Base-by-base conservation (phyloP, 1,140 invertebrate genomes). In the Drosophila pallidifrons region DNA sequence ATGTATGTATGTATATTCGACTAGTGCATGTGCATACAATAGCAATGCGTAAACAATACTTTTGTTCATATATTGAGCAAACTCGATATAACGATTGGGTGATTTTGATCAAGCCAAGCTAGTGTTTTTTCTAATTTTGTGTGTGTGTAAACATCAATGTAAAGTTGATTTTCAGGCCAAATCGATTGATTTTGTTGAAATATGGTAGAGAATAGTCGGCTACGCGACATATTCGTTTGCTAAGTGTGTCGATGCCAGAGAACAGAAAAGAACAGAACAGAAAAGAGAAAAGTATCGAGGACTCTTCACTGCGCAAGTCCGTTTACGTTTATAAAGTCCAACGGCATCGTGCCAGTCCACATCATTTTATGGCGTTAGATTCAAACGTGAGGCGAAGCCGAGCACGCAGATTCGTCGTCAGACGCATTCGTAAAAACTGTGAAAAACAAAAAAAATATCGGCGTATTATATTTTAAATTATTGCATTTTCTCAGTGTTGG, bases 381-480 rank as follows among this genome's bases (percentile, higher is more conserved):
- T 52, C 52, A 88, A 87, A 88, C 60, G 74, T 76, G 74, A 77
- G 66, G 74, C 69, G 70, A 65, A 74, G 66, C 78, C 75, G 78
- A 78, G 65, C 81, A 83, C 81, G 77, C 78, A 66, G 64, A 70
- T 69, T 60, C 70, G 35, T 60, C 81, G 77, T 77, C 75, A 79
- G 66, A 72, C 76, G 67, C 72, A 77, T 64, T 68, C 68, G 60
- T 54, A 75, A 75, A 46, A 68, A 81, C 79, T 64, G 65, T 75
- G 70, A 61, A 59, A 58, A 65, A 58, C 25, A 59, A 61, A 45
- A 51, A 15, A 58, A 30, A 45, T 25, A 46, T 67, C 61, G 51
- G n/a, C 35, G 54, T 35, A 70, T 46, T n/a, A 65, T 66, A 43
- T 38, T 57, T 55, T 49, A 66, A 65, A 72, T 63, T 63, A 55